A percentile compares a stretch with the other conserved stretches of the same genome.
phyloP scores from a whole-genome alignment of 1,140 invertebrate species.

The Parapsyche elsis region DNA sequence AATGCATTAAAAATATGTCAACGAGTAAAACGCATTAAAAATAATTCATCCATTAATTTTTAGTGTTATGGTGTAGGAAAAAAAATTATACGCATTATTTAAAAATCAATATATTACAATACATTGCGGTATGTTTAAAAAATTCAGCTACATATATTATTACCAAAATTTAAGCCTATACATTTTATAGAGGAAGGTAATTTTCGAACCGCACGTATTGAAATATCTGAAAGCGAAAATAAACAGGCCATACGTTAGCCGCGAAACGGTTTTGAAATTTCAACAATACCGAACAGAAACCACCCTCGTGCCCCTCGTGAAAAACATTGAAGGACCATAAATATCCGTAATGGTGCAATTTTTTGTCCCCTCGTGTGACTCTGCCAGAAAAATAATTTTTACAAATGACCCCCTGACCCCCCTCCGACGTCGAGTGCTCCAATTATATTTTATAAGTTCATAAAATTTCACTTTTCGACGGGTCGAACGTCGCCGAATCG shows the following conservation, averaged over 20 bases:
- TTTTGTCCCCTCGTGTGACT: conserved; percentile 19
- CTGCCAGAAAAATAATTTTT: conserved; percentile 32
- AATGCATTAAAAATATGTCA: too few relatives aligned
- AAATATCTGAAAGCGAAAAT: not conserved
- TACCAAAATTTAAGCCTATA: too few relatives aligned
- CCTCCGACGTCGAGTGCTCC: conserved; percentile 16
- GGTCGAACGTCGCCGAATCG: not conserved
- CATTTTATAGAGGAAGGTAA: too few relatives aligned
- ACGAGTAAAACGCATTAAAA: too few relatives aligned
- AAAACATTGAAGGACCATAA: conserved; percentile 45
- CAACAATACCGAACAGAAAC: conserved; percentile 31
- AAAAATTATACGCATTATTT: too few relatives aligned
- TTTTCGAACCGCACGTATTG: too few relatives aligned
- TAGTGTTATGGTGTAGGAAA: too few relatives aligned
- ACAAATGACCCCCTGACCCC: conserved; percentile 25
- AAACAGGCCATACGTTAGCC: conserved; percentile 26
- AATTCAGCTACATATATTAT: too few relatives aligned
- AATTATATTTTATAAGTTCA: conserved; percentile 42
- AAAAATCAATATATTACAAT: too few relatives aligned
- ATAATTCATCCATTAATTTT: too few relatives aligned
- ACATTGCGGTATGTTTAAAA: too few relatives aligned
- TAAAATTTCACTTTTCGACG: conserved; percentile 25
- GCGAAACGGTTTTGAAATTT: conserved; percentile 23
- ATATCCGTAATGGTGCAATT: conserved; percentile 40
- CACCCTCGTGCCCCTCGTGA: not conserved